These are phyloP conservation scores for Carapus acus DNA, from an alignment of 2,797 vertebrate species.

Conservation along the genomic window DNA sequence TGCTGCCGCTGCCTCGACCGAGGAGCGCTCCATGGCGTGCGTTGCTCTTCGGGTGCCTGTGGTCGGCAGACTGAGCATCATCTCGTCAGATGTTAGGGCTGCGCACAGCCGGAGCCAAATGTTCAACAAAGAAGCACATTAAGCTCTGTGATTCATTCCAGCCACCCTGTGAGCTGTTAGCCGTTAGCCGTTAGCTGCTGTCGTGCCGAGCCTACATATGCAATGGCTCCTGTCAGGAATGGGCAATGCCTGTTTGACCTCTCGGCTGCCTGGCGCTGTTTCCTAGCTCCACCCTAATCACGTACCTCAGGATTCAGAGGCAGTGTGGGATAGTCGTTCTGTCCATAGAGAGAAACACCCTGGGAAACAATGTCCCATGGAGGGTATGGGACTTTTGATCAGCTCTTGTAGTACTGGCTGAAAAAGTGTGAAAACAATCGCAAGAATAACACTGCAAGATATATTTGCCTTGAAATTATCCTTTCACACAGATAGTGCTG, in stretches of 20 bases:
- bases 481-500: too few species aligned
- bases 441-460: too few species aligned
- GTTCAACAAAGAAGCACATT: slow-evolving; percentile 63
- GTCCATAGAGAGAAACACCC: too few species aligned
- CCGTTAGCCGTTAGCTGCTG: slow-evolving; percentile 32
- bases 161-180: slow-evolving; percentile 47
- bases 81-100: slow-evolving; percentile 61
- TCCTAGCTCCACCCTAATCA: slow-evolving; percentile 14
- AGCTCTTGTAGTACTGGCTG: too few species aligned
- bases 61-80: slow-evolving; percentile 50
- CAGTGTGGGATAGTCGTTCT: too few species aligned
- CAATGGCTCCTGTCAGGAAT: slow-evolving; percentile 51
- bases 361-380: too few species aligned
- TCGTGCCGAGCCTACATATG: slow-evolving; percentile 34
- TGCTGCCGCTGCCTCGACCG: background rate
- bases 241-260: slow-evolving; percentile 31
- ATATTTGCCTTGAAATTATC: too few species aligned
- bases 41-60: slow-evolving; percentile 36
- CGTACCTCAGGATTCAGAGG: too few species aligned
- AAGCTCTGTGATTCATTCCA: slow-evolving; percentile 58
- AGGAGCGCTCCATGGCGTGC: slow-evolving; percentile 26
- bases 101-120: slow-evolving; percentile 50
- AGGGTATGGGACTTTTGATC: too few species aligned
- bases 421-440: too few species aligned
- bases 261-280: slow-evolving; percentile 19